Evolutionary conservation across 2,888 invertebrate species (phyloP).

Genomic region (Meta bourneti): DNA sequence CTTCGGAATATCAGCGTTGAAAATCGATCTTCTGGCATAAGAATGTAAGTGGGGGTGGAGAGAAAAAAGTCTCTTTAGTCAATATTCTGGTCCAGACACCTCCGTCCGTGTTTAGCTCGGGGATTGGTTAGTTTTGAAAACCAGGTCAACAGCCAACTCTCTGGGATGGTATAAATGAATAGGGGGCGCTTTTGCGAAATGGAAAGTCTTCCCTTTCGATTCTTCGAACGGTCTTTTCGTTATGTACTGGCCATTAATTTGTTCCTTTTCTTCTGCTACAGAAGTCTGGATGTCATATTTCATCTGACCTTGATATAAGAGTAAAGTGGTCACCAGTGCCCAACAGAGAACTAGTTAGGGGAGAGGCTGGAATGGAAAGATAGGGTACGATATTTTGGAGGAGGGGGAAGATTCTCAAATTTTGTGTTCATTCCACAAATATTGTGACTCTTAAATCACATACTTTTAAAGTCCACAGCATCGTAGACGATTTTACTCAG

Average conservation of each 20-base stretch:
- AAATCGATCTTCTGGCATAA: constrained; percentile 60
- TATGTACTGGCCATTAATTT: not conserved
- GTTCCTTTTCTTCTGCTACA: not conserved
- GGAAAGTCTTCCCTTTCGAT: not conserved
- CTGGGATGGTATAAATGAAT: constrained; percentile 59
- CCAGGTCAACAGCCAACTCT: constrained; percentile 66
- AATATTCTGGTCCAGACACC: constrained; percentile 70
- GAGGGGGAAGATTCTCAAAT: no score
- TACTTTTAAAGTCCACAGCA: no score
- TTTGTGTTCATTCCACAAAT: no score
- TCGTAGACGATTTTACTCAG: no score
- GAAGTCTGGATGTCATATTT: not conserved
- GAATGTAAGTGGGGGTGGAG: constrained; percentile 11
- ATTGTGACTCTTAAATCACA: no score
- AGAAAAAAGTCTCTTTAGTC: constrained; percentile 64
- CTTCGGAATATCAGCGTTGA: constrained; percentile 41
- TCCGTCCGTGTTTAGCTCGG: constrained; percentile 48
- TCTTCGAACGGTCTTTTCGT: not conserved
- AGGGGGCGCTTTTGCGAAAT: constrained; percentile 4
- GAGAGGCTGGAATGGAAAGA: no score
- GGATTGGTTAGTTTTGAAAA: constrained; percentile 73
- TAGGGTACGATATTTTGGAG: no score
- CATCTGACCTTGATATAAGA: not conserved
- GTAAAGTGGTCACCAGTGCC: no score
- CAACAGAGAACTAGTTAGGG: no score